Evolutionary conservation across 2,797 vertebrate genomes (phyloP).

Genomic region (Gorsachius magnificus): DNA sequence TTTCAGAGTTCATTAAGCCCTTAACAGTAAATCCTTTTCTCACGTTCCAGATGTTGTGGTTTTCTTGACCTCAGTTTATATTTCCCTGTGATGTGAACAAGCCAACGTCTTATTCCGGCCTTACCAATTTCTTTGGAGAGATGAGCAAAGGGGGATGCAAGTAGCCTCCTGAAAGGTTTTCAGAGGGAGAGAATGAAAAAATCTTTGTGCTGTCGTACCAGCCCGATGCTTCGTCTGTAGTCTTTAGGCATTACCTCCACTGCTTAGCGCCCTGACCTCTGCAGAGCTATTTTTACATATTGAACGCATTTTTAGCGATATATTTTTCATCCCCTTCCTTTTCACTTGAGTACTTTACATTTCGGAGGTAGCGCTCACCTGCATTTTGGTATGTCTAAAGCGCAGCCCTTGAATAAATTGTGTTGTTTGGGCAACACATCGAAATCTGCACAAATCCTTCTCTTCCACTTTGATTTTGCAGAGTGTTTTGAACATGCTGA

Average conservation of each 20-base stretch:
- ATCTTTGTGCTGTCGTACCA: neutral
- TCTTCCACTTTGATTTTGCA: constrained; percentile 17
- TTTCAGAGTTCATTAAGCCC: constrained; percentile 90
- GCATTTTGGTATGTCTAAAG: neutral
- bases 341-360: neutral
- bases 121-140: constrained; percentile 9
- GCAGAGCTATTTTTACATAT: neutral
- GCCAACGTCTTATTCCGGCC: neutral
- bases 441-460: constrained; percentile 1
- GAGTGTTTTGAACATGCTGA: neutral
- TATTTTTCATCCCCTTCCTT: constrained; percentile 49
- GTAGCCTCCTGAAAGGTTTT: neutral
- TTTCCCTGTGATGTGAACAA: constrained; percentile 70
- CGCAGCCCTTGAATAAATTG: constrained; percentile 22
- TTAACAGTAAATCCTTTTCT: constrained; percentile 80
- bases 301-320: neutral
- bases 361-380: constrained; percentile 20
- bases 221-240: neutral
- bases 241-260: neutral
- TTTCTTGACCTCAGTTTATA: constrained; percentile 81
- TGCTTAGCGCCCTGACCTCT: neutral
- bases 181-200: neutral
- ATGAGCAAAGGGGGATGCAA: neutral
- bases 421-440: constrained; percentile 8
- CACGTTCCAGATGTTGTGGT: constrained; percentile 86